phyloP scores from a whole-genome alignment of 2,797 vertebrate genomes.

The Delichon dasypus region DNA sequence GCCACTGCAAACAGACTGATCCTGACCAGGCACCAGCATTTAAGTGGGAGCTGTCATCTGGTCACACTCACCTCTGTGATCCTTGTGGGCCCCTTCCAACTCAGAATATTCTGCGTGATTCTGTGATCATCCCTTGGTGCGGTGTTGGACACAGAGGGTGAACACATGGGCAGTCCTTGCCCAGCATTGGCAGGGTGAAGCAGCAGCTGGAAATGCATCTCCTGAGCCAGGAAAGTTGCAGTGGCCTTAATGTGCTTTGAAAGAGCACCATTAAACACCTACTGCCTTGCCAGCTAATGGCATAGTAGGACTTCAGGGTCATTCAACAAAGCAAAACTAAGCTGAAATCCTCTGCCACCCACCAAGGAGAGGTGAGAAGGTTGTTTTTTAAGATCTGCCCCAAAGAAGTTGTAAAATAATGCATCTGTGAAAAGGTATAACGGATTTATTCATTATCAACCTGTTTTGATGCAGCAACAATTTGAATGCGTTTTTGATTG shows the following conservation, averaged over 20 bases:
- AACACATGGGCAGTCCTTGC: neutral
- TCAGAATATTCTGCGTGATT: neutral
- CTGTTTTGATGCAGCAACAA: neutral
- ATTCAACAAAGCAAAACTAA: neutral
- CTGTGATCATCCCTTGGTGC: neutral
- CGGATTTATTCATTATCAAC: neutral
- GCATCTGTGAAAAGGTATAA: neutral
- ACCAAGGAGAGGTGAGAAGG: neutral
- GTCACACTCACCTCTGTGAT: neutral
- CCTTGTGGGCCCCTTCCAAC: neutral
- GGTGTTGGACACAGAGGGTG: neutral
- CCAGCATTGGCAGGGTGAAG: neutral
- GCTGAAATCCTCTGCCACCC: neutral
- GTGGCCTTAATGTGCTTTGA: slow-evolving; percentile 14
- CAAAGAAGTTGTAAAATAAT: neutral
- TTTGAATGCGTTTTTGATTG: neutral
- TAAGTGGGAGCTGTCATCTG: slow-evolving; percentile 21
- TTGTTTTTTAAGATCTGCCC: neutral
- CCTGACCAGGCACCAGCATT: neutral
- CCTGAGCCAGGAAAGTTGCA: neutral
- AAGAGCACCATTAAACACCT: slow-evolving; percentile 26
- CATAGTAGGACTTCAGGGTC: neutral
- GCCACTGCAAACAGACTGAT: neutral
- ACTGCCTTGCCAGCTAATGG: slow-evolving; percentile 18
- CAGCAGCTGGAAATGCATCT: slow-evolving; percentile 19